Evolutionary conservation across 2,113 vertebrate genomes (phyloP), one percentile per base, ranked within the genome.

Genomic region (Pungitius pungitius): DNA sequence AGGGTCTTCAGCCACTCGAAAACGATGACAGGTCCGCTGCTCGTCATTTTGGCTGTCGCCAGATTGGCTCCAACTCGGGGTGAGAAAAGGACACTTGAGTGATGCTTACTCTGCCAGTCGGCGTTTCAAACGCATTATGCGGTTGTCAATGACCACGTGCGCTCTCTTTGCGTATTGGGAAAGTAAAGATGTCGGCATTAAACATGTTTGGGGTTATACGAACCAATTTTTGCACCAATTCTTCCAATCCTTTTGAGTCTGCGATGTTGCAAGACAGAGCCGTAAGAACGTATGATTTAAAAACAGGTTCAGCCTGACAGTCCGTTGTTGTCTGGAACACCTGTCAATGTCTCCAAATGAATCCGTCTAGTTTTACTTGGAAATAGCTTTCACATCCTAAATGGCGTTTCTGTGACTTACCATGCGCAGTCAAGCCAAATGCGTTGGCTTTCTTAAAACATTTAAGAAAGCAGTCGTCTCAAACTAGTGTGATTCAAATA

Each of bases 1-100:
- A 99, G 94, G 74, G 96, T 96, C 89, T 93, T 96, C 71, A 99
- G 93, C 97, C 97, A 99, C 92, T 99, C 97, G 85, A 95, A 97
- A 24, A 99, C 97, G 84, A 99, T 95, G 91, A 95, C 96, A 91
- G 95, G 92, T 81, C 93, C 93, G 78, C 72, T 95, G 92, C 94
- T 94, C 93, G 96, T 98, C 93, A 93, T 94, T 72, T 80, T 90
- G 84, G 58, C 59, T 73, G 71, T 20, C 69, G 63, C 81, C 78
- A 69, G 76, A 71, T 82, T 47, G 67, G 83, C 75, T 57, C n/a
- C 73, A 77, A 87, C 76, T 87, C 54, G 43, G 68, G 55, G 26
- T 6, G 59, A 17, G 45, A 54, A 75, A 49, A 63, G 47, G 57
- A 78, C 45, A 42, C 77, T 55, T 8, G 57, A 61, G 69, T 85